Evolutionary conservation across 2,888 invertebrate species (phyloP), one percentile per base, ranked within the genome.

Genomic region (Ctenicera cuprea): DNA sequence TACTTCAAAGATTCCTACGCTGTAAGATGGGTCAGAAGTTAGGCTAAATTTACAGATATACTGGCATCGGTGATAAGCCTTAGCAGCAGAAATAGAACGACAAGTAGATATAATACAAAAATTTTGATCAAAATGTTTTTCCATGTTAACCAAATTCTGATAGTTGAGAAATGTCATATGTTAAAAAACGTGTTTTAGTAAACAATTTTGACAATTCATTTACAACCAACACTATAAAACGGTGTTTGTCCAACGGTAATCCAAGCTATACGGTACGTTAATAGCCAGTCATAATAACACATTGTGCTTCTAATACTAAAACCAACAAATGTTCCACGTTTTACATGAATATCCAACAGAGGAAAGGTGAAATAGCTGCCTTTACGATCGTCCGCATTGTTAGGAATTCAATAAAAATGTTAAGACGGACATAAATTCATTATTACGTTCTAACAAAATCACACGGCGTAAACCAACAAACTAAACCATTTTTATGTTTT

Each of bases 381-480:
- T 75, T 75, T 75, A 75, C 72, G 75, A 75, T 73, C 72, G 54
- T 65, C 64, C 12, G 62, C 62, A 65, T 75, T 75, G 75, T 75
- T 69, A 73, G 43, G 57, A 65, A 73, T 69, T 75, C 73, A 65
- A 75, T 70, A 73, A 73, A 73, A 74, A 71, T 57, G 74, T 71
- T 66, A 70, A 62, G 69, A 65, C 72, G 69, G 45, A 64, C 73
- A 66, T 73, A 75, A 72, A 73, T 72, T 75, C 73, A 71, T 75
- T 73, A 73, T 73, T 69, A 70, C 72, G 63, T 65, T 66, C 66
- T 65, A 73, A 73, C 75, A 57, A 75, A 75, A 75, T 73, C 69
- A 75, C 73, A 62, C 45, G 62, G 65, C 69, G 59, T 75, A 75
- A 75, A 75, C 73, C 73, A 75, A 75, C 75, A 75, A 73, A 69